phyloP scores from a whole-genome alignment of 2,113 vertebrate genomes.

The Xiphorhynchus elegans region DNA sequence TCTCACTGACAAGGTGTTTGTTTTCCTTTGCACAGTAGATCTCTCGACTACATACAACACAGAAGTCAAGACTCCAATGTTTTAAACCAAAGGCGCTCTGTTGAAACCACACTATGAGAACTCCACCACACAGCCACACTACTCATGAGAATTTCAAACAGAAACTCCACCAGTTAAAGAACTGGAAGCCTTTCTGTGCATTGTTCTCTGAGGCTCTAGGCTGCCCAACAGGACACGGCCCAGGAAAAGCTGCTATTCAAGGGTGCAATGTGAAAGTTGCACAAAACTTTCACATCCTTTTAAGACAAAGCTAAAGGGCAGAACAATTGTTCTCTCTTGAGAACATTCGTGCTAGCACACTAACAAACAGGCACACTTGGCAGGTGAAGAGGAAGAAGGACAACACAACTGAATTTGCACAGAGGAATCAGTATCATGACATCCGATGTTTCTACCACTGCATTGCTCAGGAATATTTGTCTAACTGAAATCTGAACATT shows the following conservation, averaged over 20 bases:
- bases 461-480: background rate
- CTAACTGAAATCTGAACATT: background rate
- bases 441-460: background rate
- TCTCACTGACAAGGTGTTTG: background rate
- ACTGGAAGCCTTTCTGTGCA: background rate
- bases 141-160: background rate
- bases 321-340: background rate
- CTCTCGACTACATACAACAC: background rate
- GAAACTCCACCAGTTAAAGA: background rate
- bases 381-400: background rate
- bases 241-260: background rate
- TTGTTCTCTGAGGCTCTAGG: background rate
- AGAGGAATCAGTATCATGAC: background rate
- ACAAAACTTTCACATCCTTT: background rate
- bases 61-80: background rate
- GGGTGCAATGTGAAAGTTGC: background rate
- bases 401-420: background rate
- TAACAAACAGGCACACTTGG: background rate
- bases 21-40: background rate
- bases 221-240: background rate
- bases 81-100: background rate
- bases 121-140: background rate
- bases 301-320: conserved; percentile 10
- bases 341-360: background rate
- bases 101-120: background rate